These are phyloP conservation scores for Alfaro cultratus DNA, from an alignment of 2,797 vertebrate genomes.

Conservation along the genomic window DNA sequence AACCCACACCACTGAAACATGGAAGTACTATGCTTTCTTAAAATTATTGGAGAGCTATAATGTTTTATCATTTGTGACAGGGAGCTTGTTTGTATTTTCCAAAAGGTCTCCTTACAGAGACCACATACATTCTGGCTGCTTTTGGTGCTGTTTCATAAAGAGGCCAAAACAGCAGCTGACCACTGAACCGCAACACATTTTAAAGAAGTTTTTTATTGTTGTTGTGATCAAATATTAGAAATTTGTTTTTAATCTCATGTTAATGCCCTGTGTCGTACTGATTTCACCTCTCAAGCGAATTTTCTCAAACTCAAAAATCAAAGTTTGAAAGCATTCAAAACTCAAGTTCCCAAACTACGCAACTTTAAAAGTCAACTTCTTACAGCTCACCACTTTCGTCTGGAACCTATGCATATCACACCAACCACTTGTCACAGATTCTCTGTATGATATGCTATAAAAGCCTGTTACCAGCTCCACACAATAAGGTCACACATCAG, in stretches of 20 bases:
- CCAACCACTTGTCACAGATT: slow-evolving; percentile 33
- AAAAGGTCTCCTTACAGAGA: background rate
- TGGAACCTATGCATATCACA: slow-evolving; percentile 20
- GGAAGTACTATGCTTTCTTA: background rate
- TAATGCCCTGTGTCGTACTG: background rate
- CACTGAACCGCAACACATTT: background rate
- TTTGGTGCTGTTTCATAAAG: background rate
- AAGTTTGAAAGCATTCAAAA: slow-evolving; percentile 4
- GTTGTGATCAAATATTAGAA: background rate
- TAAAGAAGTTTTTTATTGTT: background rate
- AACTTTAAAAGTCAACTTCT: slow-evolving; percentile 23
- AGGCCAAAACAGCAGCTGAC: background rate
- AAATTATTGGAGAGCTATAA: background rate
- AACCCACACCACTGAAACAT: background rate
- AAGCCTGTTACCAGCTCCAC: slow-evolving; percentile 40
- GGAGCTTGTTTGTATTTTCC: background rate
- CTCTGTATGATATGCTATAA: slow-evolving; percentile 38
- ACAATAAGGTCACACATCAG: slow-evolving; percentile 52
- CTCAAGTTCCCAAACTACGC: slow-evolving; percentile 3
- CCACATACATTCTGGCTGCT: background rate
- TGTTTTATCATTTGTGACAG: background rate
- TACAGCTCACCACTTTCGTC: slow-evolving; percentile 15
- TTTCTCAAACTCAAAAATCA: background rate
- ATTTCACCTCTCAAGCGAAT: background rate
- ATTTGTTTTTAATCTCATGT: background rate